Evolutionary conservation across 2,888 invertebrate species (phyloP).

Genomic region (Callosobruchus maculatus): DNA sequence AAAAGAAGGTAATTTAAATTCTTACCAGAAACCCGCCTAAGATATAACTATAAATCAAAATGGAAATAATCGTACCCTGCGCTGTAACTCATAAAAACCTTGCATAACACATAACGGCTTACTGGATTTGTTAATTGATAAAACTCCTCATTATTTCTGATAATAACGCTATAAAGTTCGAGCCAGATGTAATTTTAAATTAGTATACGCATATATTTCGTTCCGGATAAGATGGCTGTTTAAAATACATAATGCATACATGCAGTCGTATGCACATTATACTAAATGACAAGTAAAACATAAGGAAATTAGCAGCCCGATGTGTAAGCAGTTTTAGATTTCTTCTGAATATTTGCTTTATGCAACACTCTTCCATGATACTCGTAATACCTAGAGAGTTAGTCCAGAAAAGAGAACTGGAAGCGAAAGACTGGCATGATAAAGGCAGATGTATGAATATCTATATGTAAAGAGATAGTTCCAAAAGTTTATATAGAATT

Average conservation of each 20-base stretch:
- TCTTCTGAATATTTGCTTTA: too few species aligned
- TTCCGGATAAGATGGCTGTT: background rate
- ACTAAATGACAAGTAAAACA: background rate
- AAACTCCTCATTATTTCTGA: background rate
- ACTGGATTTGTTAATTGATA: background rate
- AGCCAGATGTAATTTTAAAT: background rate
- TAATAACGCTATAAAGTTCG: background rate
- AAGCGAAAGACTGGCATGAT: too few species aligned
- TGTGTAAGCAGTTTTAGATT: background rate
- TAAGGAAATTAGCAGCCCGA: background rate
- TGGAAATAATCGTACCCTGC: background rate
- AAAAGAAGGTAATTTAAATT: background rate
- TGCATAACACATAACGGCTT: background rate
- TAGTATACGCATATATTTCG: background rate
- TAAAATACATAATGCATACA: background rate
- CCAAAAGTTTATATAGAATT: too few species aligned
- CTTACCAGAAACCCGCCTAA: background rate
- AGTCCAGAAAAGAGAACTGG: too few species aligned
- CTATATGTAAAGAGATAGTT: too few species aligned
- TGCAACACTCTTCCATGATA: too few species aligned
- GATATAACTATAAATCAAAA: background rate
- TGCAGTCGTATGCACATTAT: background rate
- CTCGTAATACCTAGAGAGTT: too few species aligned
- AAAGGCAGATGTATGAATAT: too few species aligned
- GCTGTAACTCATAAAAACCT: background rate